These are phyloP conservation scores for Bombus waltoni DNA, from an alignment of 1,140 invertebrate species.

Conservation along the genomic window DNA sequence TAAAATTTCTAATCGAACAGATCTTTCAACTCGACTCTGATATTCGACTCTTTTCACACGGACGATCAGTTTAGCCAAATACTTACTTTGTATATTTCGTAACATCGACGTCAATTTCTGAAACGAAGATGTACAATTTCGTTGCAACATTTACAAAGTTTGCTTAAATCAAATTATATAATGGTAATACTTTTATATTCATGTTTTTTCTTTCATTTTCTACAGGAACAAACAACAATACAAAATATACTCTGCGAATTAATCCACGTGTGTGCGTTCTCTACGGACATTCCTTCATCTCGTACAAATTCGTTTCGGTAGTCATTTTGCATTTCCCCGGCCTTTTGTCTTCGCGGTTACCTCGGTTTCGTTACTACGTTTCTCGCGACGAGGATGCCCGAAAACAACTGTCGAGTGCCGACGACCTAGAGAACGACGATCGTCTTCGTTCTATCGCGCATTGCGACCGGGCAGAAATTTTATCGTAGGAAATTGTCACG, in stretches of 20 bases:
- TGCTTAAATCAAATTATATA: no score
- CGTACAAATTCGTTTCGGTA: not conserved
- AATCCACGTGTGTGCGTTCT: not conserved
- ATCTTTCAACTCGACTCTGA: not conserved
- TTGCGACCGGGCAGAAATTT: conserved; percentile 43
- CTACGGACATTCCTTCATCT: not conserved
- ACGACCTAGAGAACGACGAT: conserved; percentile 50
- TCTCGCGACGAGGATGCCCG: conserved; percentile 39
- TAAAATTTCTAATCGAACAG: not conserved
- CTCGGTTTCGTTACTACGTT: conserved; percentile 53
- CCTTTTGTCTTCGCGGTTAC: conserved; percentile 25
- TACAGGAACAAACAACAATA: no score
- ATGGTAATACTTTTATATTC: not conserved
- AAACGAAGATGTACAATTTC: no score
- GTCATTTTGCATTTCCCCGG: not conserved
- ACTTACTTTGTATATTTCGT: no score
- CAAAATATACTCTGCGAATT: not conserved
- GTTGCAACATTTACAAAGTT: no score
- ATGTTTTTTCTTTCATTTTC: not conserved
- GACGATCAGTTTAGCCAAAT: not conserved
- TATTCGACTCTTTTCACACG: no score
- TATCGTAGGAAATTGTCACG: conserved; percentile 35
- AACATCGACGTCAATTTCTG: no score
- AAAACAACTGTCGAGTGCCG: conserved; percentile 56
- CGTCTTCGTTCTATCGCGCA: conserved; percentile 34